Conservation (phyloP, 1,140 invertebrate genomes). For the Orchestia grillus region DNA sequence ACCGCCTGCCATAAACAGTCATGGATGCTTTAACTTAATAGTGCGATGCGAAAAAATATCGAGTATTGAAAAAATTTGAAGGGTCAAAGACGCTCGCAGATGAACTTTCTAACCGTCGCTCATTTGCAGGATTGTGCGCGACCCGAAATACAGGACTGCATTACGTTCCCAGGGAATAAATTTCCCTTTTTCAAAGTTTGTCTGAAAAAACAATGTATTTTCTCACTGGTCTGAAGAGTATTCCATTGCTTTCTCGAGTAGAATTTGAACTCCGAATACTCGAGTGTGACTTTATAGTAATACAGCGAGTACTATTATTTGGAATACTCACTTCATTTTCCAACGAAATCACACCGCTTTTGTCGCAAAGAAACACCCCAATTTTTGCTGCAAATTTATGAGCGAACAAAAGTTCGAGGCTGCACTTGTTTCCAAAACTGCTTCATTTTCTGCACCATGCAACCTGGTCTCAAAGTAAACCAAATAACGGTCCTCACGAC, state of each 20-base stretch:
- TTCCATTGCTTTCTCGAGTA: neutral
- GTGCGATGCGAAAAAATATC: neutral
- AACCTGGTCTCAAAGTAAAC: neutral
- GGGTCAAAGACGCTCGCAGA: neutral
- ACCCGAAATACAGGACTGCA: neutral
- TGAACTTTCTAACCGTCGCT: neutral
- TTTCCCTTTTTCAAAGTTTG: too few species aligned
- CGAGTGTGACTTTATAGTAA: neutral
- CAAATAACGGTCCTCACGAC: neutral
- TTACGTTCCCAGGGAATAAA: too few species aligned
- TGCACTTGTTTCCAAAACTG: neutral
- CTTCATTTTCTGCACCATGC: neutral
- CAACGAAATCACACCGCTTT: neutral
- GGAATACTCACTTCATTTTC: neutral
- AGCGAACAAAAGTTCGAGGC: neutral
- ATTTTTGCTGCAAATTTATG: neutral
- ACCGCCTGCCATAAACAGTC: neutral
- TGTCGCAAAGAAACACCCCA: neutral
- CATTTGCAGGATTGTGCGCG: neutral
- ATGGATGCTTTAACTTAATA: neutral
- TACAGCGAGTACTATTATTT: neutral
- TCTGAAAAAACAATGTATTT: too few species aligned
- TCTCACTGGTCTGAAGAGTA: neutral
- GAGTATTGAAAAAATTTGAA: neutral
- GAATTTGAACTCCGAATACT: neutral